A percentile compares a stretch with the other conserved stretches of the same genome.
Conservation (phyloP, 2,888 invertebrate genomes). For the Aphodius sticticus region DNA sequence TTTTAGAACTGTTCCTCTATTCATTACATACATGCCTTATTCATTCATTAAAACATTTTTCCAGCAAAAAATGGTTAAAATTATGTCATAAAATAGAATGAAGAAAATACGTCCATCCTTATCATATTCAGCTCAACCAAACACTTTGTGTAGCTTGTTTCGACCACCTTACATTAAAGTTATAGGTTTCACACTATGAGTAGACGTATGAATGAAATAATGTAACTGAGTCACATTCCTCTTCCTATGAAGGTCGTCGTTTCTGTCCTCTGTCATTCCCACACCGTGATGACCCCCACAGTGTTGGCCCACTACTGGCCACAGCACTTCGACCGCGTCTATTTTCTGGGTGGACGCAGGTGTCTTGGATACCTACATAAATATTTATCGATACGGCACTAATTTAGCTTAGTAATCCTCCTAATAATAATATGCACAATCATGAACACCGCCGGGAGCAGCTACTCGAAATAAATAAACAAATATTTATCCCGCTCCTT, state of each 20-base stretch:
- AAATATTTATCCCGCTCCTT: neutral
- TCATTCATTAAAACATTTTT: too few relatives aligned
- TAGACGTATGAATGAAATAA: neutral
- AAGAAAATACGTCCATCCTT: too few relatives aligned
- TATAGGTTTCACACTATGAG: neutral
- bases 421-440: conserved; percentile 4
- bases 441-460: neutral
- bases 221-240: neutral
- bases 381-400: neutral
- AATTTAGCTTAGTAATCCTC: conserved; percentile 4
- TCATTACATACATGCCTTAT: too few relatives aligned
- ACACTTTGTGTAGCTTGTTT: too few relatives aligned
- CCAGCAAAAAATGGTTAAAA: too few relatives aligned
- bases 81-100: too few relatives aligned
- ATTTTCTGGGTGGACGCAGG: neutral
- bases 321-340: neutral
- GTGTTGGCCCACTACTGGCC: neutral
- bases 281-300: neutral
- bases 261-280: neutral
- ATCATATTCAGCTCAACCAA: too few relatives aligned
- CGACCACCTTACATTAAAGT: too few relatives aligned
- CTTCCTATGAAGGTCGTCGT: neutral
- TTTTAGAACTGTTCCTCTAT: too few relatives aligned
- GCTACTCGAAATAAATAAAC: neutral
- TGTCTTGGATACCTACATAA: neutral